phyloP scores from a whole-genome alignment of 2,113 vertebrate species.

The Myocastor coypus region DNA sequence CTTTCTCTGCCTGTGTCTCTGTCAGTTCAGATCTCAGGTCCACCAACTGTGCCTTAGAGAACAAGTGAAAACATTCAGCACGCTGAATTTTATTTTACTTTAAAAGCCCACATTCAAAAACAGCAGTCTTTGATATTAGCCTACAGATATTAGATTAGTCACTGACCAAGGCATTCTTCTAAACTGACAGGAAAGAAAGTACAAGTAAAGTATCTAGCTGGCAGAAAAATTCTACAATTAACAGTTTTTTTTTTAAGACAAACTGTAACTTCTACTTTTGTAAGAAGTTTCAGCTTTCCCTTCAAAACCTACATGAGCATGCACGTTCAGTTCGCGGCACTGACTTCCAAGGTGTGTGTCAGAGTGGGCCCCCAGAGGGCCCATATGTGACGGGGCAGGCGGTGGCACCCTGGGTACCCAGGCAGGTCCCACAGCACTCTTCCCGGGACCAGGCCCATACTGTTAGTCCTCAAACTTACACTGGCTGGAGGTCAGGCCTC shows the following conservation, averaged over 20 bases:
- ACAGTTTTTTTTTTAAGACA: not conserved
- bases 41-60: slow-evolving; percentile 95
- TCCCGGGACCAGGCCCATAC: not conserved
- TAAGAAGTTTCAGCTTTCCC: slow-evolving; percentile 12
- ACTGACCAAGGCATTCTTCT: not conserved
- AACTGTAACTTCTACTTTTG: slow-evolving; percentile 30
- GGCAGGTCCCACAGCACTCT: not conserved
- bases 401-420: not conserved
- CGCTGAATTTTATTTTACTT: slow-evolving; percentile 33
- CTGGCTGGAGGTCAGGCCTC: not conserved
- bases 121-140: not conserved
- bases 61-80: slow-evolving; percentile 46
- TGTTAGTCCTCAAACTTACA: not conserved
- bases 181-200: slow-evolving; percentile 10
- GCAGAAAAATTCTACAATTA: not conserved
- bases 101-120: slow-evolving; percentile 43
- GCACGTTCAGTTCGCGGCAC: not conserved
- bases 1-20: slow-evolving; percentile 94
- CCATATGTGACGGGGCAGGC: not conserved
- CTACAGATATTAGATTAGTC: not conserved
- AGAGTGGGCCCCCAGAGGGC: not conserved
- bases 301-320: slow-evolving; percentile 30
- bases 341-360: not conserved
- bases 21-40: slow-evolving; percentile 97
- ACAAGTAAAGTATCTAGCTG: not conserved